Conservation (phyloP, 2,888 invertebrate genomes). For the Oscheius sp. region DNA sequence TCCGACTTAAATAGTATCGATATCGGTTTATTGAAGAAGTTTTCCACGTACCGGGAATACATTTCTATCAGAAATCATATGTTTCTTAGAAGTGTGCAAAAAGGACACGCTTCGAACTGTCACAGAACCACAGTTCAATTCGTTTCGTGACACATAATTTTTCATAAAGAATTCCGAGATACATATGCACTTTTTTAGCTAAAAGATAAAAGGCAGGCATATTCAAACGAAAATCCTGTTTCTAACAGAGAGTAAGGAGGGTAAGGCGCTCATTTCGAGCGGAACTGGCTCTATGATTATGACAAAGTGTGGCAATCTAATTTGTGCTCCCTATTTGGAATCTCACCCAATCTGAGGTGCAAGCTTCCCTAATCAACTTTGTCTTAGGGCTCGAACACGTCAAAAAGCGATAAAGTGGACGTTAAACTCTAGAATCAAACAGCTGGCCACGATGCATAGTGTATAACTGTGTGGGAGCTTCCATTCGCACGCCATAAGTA, state of each 20-base stretch:
- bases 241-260: too few relatives aligned
- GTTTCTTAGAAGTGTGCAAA: not conserved
- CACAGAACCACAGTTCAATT: too few relatives aligned
- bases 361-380: constrained; percentile 8
- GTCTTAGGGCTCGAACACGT: not conserved
- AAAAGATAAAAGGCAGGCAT: too few relatives aligned
- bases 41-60: too few relatives aligned
- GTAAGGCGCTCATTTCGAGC: constrained; percentile 17
- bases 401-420: not conserved
- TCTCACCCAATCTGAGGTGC: constrained; percentile 34
- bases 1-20: too few relatives aligned
- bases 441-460: constrained; percentile 13
- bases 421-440: not conserved
- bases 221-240: too few relatives aligned
- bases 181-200: too few relatives aligned
- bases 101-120: too few relatives aligned
- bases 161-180: too few relatives aligned
- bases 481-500: constrained; percentile 28
- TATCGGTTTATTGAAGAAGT: too few relatives aligned
- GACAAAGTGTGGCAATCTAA: constrained; percentile 33
- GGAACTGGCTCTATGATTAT: constrained; percentile 30
- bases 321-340: constrained; percentile 26
- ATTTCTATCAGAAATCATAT: not conserved
- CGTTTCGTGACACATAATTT: too few relatives aligned
- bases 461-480: constrained; percentile 30